phyloP scores from a whole-genome alignment of 1,140 invertebrate genomes.

The Drosophila nannoptera region DNA sequence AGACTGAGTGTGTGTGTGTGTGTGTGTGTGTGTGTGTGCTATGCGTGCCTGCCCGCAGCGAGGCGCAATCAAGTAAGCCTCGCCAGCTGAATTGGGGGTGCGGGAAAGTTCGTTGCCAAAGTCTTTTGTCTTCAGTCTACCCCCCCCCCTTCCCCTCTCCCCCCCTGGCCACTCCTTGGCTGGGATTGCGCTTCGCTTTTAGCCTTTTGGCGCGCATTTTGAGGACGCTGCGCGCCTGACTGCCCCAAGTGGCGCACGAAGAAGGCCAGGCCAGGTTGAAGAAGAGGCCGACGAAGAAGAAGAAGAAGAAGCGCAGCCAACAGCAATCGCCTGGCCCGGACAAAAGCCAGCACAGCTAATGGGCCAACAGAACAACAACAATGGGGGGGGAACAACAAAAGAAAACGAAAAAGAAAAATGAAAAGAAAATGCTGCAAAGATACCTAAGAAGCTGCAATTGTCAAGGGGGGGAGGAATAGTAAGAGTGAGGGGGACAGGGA shows the following conservation, averaged over 20 bases:
- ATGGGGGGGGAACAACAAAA: neutral
- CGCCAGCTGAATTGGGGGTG: neutral
- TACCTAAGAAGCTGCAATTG: neutral
- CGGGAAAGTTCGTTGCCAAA: constrained; percentile 25
- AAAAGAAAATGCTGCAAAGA: neutral
- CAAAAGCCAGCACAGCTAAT: no score
- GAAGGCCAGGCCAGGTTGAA: constrained; percentile 3
- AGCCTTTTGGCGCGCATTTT: constrained; percentile 61
- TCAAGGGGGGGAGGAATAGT: neutral
- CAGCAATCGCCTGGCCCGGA: neutral
- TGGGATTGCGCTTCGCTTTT: constrained; percentile 41
- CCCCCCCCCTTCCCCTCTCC: no score
- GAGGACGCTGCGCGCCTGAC: constrained; percentile 46
- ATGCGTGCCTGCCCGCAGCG: constrained; percentile 28
- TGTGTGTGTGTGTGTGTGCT: constrained; percentile 1
- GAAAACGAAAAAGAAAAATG: neutral
- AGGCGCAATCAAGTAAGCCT: neutral
- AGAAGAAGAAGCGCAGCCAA: neutral
- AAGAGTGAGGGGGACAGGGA: neutral
- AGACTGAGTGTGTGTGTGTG: constrained; percentile 13
- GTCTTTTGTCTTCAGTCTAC: constrained; percentile 27
- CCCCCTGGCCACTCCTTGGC: constrained; percentile 13
- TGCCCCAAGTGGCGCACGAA: constrained; percentile 65
- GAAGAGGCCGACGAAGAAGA: neutral
- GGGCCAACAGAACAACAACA: neutral